These are phyloP conservation scores for Platysternon megacephalum DNA, from an alignment of 2,113 vertebrate species.

Conservation along the genomic window DNA sequence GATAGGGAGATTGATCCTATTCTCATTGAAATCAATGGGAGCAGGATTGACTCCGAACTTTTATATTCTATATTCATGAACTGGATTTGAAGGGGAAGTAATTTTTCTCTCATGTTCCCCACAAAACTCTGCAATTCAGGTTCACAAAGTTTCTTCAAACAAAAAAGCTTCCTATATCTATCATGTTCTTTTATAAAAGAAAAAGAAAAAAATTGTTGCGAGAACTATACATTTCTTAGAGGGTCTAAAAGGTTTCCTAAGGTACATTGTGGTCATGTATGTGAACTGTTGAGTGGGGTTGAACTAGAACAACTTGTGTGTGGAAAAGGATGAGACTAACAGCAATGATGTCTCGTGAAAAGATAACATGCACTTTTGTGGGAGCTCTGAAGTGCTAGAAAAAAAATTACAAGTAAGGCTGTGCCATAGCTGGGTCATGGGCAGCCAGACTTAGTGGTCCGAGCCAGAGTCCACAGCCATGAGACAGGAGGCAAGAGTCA, in stretches of 20 bases:
- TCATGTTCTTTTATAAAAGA: background rate
- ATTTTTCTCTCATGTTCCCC: background rate
- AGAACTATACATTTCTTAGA: background rate
- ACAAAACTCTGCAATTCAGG: background rate
- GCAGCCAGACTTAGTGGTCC: background rate
- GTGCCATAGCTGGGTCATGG: background rate
- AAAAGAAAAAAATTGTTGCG: background rate
- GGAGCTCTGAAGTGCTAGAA: background rate
- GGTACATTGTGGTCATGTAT: background rate
- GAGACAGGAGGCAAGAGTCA: background rate
- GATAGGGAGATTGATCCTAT: background rate
- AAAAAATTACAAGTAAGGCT: background rate
- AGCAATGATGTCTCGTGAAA: background rate
- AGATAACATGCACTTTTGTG: background rate
- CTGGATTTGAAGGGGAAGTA: background rate
- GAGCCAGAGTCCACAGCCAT: background rate
- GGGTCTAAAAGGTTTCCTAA: background rate
- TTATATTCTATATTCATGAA: background rate
- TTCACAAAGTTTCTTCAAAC: background rate
- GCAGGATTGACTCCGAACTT: background rate
- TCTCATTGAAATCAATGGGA: background rate
- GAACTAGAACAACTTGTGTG: background rate
- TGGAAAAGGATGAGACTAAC: background rate
- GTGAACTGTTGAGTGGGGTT: background rate
- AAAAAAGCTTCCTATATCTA: background rate